Conservation (phyloP, 2,888 invertebrate species). For the Frankliniella intonsa region DNA sequence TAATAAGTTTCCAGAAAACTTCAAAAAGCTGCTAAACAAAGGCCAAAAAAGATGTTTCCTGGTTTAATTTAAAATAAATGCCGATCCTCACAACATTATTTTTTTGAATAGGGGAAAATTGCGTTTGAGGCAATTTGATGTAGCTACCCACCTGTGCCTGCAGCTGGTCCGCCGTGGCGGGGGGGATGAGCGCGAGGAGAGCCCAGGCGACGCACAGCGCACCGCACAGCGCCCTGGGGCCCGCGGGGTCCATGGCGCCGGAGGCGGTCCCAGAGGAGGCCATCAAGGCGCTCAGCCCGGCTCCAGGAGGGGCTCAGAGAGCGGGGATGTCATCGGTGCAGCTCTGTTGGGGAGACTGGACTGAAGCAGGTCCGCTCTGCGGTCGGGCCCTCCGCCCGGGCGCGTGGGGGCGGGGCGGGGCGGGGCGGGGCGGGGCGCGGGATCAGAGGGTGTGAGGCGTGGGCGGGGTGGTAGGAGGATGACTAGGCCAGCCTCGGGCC, state of each 20-base stretch:
- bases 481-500: too few species aligned
- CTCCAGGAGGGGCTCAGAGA: background rate
- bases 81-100: too few species aligned
- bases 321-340: background rate
- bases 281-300: background rate
- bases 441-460: too few species aligned
- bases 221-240: background rate
- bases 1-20: too few species aligned
- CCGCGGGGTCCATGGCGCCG: background rate
- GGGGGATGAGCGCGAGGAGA: background rate
- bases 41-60: too few species aligned
- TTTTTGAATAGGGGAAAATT: too few species aligned
- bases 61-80: too few species aligned
- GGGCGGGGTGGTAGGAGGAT: background rate
- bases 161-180: background rate
- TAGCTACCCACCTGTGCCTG: too few species aligned
- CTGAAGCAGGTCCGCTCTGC: background rate
- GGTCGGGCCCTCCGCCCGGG: background rate
- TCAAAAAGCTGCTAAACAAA: too few species aligned
- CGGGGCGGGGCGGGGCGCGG: background rate
- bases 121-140: too few species aligned
- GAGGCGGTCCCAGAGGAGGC: background rate
- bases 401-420: background rate
- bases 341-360: background rate
- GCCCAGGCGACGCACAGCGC: background rate